Conservation (phyloP, 1,140 invertebrate species). For the Pachyrhynchus sulphureomaculatus region DNA sequence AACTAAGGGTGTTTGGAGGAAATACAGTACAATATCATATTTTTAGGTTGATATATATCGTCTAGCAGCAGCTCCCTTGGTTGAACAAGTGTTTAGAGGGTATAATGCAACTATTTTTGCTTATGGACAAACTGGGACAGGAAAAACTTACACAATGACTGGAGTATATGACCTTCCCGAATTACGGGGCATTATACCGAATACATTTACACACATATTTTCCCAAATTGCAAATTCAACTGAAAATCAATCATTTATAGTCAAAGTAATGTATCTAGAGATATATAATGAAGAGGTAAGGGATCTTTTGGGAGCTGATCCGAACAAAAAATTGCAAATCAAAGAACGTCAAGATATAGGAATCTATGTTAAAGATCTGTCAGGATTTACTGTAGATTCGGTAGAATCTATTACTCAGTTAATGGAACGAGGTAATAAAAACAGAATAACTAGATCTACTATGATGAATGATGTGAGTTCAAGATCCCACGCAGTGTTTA, state of each 20-base stretch:
- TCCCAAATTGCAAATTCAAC: conserved; percentile 82
- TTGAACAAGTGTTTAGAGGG: conserved; percentile 91
- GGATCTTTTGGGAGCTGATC: conserved; percentile 83
- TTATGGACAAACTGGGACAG: conserved; percentile 96
- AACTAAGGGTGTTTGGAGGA: background rate
- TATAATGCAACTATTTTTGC: conserved; percentile 97
- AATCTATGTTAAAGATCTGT: conserved; percentile 92
- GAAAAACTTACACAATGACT: conserved; percentile 96
- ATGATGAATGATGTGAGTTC: conserved; percentile 99
- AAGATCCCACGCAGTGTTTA: conserved; percentile 97
- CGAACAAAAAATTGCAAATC: conserved; percentile 68
- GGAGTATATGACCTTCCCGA: conserved; percentile 80
- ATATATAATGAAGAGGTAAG: conserved; percentile 95
- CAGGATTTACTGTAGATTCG: conserved; percentile 81
- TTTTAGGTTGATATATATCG: conserved; percentile 86
- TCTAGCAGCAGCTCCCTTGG: conserved; percentile 89
- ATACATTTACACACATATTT: conserved; percentile 97
- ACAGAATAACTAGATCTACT: conserved; percentile 81
- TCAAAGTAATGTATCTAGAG: conserved; percentile 91
- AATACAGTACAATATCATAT: no score
- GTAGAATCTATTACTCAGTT: conserved; percentile 88
- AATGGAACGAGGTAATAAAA: conserved; percentile 87
- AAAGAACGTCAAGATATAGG: conserved; percentile 83
- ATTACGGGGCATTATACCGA: conserved; percentile 89
- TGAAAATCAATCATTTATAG: conserved; percentile 81